Conservation (phyloP, 2,113 vertebrate species). For the Edolisoma coerulescens region DNA sequence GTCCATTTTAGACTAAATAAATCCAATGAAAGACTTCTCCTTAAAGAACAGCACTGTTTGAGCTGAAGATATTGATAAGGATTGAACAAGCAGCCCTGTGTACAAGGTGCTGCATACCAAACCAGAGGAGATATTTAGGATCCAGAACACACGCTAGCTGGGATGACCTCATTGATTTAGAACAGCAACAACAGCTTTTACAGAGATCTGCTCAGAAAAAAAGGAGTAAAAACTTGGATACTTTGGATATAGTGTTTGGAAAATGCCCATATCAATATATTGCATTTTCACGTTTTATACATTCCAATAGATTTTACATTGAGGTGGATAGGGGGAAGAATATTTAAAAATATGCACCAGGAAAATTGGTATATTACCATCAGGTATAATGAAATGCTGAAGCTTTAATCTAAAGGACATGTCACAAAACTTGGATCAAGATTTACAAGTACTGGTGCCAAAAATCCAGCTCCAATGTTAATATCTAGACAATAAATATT, state of each 20-base stretch:
- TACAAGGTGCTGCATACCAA: not conserved
- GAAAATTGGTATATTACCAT: not conserved
- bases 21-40: not conserved
- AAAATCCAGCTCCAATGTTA: not conserved
- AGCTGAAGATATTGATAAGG: not conserved
- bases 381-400: not conserved
- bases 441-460: not conserved
- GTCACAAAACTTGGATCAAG: not conserved
- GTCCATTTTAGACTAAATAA: not conserved
- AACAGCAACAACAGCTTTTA: not conserved
- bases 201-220: not conserved
- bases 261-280: not conserved
- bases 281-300: not conserved
- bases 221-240: not conserved
- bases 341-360: not conserved
- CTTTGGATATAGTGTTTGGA: not conserved
- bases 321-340: rapidly evolving
- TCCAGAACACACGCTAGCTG: not conserved
- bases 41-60: not conserved
- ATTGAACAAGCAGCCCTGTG: not conserved
- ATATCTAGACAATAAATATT: not conserved
- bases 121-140: not conserved
- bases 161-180: conserved; percentile 14
- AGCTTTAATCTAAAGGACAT: not conserved
- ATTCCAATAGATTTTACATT: not conserved